Percentiles rank a stretch among this genome's conserved stretches.
Conservation (phyloP, 2,888 invertebrate species). For the Dyspetes luteomarginatus region DNA sequence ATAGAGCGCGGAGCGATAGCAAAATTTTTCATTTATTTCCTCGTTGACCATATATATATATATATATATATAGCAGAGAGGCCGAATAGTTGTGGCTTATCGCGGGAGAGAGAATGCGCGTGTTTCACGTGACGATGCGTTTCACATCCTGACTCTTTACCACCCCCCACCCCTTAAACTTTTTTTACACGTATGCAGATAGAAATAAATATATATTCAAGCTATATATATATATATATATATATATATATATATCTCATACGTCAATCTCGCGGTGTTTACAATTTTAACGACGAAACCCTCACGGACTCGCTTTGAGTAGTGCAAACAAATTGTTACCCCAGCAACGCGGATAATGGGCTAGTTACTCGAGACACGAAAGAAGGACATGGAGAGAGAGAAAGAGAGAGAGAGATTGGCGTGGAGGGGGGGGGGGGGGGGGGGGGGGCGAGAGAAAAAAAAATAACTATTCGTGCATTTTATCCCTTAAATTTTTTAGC, state of each 20-base stretch:
- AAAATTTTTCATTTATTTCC: conserved; percentile 72
- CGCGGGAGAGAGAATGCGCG: conserved; percentile 61
- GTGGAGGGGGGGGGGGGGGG: background rate
- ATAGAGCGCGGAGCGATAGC: conserved; percentile 73
- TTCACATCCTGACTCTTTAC: conserved; percentile 40
- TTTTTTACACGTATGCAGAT: background rate
- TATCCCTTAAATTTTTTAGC: conserved; percentile 45
- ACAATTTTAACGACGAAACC: conserved; percentile 48
- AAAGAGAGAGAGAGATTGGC: background rate
- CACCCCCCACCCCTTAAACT: background rate
- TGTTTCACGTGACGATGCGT: conserved; percentile 70
- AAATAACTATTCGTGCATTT: conserved; percentile 9
- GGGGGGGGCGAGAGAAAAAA: no score
- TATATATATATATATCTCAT: conserved; percentile 39
- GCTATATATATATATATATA: conserved; percentile 8
- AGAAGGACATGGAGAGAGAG: background rate
- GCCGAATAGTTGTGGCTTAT: conserved; percentile 77
- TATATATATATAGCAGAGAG: no score
- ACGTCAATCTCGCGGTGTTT: conserved; percentile 22
- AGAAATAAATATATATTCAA: background rate
- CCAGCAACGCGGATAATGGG: conserved; percentile 60
- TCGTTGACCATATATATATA: conserved; percentile 73
- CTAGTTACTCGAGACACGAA: conserved; percentile 51
- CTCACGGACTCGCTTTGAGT: conserved; percentile 33
- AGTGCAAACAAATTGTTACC: conserved; percentile 62